Evolutionary conservation across 1,140 invertebrate species (phyloP), one percentile per base, ranked within the genome.

Genomic region (Cotesia chilonis): DNA sequence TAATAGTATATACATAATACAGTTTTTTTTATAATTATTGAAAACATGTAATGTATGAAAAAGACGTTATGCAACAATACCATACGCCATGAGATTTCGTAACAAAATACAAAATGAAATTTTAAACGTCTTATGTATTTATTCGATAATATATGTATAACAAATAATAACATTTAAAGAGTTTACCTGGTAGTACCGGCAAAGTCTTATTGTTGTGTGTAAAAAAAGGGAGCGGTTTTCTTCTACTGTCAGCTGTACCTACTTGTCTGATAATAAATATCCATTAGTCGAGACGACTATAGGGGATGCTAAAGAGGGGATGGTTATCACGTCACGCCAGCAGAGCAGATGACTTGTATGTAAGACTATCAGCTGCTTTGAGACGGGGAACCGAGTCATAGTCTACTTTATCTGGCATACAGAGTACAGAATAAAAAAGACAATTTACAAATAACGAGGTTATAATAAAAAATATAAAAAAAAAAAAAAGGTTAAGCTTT

Each of bases 241-340:
- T 35, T 38, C 47, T 67, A 41, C 59, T 66, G 72, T 73, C 72
- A 73, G 72, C 72, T 73, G 72, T 73, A 69, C 51, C 20, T 68
- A 68, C 67, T 69, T 65, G 66, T 57, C 20, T 65, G 68, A 67
- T 74, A 74, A 74, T 74, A 70, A 66, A 74, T 70, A 70, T 70
- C 72, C 72, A 74, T 74, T 74, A 74, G 63, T 54, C n/a, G 41
- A 47, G 7, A 51, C 17, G 14, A 54, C 12, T 41, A 70, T 68
- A 59, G 66, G 67, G 54, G 70, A 75, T 74, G 69, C 68, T 70
- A 70, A 74, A 70, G 63, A 74, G 68, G 69, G 69, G 73, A 68
- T 74, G 73, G 64, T 74, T 74, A 74, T 74, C 73, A 74, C 68
- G 68, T 71, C 70, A 72, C 71, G 71, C 71, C 71, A 71, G 63